Conservation (phyloP, 2,113 vertebrate genomes). For the Grallaria varia region DNA sequence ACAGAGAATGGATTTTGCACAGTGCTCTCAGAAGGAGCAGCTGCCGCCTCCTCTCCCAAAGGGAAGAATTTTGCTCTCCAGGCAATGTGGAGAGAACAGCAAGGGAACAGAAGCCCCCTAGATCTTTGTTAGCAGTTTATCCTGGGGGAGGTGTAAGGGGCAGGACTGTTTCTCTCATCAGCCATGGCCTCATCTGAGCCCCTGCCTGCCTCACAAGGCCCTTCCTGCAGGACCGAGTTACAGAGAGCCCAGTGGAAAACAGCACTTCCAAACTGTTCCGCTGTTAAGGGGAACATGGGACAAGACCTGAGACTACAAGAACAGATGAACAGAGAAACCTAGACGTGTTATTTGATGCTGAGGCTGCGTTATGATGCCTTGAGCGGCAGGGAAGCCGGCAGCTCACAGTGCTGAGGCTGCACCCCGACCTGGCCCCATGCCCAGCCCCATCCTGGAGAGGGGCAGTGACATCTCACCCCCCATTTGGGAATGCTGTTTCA, state of each 20-base stretch:
- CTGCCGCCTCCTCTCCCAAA: not conserved
- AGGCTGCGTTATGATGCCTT: not conserved
- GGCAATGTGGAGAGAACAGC: not conserved
- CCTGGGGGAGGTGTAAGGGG: not conserved
- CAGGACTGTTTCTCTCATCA: not conserved
- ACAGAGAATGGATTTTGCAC: not conserved
- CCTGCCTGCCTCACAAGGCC: not conserved
- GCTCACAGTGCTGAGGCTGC: not conserved
- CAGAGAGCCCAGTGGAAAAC: not conserved
- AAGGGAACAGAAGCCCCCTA: not conserved
- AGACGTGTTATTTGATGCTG: not conserved
- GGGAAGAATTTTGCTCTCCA: not conserved
- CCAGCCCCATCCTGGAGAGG: not conserved
- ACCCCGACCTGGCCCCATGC: rapidly evolving
- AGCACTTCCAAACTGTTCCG: not conserved
- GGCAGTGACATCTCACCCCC: not conserved
- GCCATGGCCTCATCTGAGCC: not conserved
- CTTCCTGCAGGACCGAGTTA: not conserved
- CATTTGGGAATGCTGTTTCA: not conserved
- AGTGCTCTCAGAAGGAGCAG: not conserved
- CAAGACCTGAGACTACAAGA: not conserved
- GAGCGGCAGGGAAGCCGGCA: rapidly evolving
- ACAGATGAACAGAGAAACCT: not conserved
- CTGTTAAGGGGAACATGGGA: not conserved
- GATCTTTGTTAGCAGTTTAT: not conserved